Percentiles rank a stretch among this genome's conserved stretches.
These are phyloP conservation scores for Psephotus haematonotus DNA, from an alignment of 2,113 vertebrate genomes.

Conservation along the genomic window DNA sequence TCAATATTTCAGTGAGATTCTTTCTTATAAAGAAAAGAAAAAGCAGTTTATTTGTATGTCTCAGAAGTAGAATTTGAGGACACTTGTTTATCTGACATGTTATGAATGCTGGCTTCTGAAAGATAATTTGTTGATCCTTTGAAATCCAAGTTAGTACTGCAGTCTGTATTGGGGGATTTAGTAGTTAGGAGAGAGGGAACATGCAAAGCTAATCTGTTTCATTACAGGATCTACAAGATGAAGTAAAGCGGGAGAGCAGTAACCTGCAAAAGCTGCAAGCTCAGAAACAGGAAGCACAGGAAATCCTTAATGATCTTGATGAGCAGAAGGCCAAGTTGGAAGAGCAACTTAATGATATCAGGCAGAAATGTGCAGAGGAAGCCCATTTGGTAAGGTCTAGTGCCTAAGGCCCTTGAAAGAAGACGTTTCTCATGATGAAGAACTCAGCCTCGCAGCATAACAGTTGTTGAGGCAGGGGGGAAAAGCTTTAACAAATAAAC, in stretches of 20 bases:
- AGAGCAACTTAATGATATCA: slow-evolving; percentile 88
- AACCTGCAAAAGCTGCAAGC: slow-evolving; percentile 88
- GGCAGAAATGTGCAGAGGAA: slow-evolving; percentile 89
- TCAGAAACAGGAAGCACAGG: slow-evolving; percentile 91
- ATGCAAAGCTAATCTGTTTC: background rate
- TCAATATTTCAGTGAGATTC: background rate
- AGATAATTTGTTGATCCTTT: background rate
- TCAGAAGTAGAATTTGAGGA: background rate
- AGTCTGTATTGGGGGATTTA: background rate
- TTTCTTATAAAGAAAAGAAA: background rate
- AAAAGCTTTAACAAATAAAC: background rate
- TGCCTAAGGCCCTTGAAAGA: background rate
- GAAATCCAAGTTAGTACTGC: background rate
- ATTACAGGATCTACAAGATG: slow-evolving; percentile 92
- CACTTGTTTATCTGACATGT: background rate
- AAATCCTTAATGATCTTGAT: slow-evolving; percentile 88
- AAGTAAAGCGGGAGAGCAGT: slow-evolving; percentile 87
- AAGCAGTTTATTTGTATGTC: background rate
- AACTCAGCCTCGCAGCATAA: background rate
- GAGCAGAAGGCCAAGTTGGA: slow-evolving; percentile 91
- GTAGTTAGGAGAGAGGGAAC: background rate
- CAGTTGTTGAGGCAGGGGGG: background rate
- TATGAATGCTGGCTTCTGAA: background rate
- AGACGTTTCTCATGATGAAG: background rate
- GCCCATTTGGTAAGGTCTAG: slow-evolving; percentile 82